These are phyloP conservation scores for Schizopygopsis pylzovi DNA, from an alignment of 2,797 vertebrate genomes.

Conservation along the genomic window DNA sequence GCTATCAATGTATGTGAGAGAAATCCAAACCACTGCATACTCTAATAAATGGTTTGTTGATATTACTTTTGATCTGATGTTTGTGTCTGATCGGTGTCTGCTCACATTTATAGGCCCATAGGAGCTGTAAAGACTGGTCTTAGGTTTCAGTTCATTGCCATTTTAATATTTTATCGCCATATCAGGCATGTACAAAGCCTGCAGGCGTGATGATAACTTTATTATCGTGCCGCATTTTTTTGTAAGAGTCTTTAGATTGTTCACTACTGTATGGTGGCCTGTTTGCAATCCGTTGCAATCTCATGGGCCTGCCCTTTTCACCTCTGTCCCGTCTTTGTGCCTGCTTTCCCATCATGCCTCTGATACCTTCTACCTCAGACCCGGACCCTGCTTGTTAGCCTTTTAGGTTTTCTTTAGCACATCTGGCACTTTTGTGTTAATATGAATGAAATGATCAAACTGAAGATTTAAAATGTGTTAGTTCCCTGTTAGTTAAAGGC, in stretches of 20 bases:
- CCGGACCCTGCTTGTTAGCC: background rate
- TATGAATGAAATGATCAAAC: background rate
- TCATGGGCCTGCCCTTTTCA: background rate
- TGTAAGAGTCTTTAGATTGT: background rate
- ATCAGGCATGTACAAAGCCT: slow-evolving; percentile 4
- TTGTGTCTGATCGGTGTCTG: background rate
- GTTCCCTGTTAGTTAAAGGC: background rate
- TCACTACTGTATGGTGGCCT: background rate
- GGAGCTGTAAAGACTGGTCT: background rate
- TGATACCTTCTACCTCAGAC: background rate
- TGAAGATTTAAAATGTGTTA: background rate
- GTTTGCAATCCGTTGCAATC: background rate
- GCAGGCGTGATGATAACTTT: background rate
- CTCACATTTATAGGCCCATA: background rate
- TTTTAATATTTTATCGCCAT: background rate
- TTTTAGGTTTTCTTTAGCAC: background rate
- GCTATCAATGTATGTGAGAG: background rate
- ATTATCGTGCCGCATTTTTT: background rate
- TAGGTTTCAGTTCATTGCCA: background rate
- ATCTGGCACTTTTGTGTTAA: background rate
- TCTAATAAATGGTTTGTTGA: slow-evolving; percentile 15
- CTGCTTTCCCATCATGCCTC: slow-evolving; percentile 4
- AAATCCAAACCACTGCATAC: background rate
- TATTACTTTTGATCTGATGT: slow-evolving; percentile 2
- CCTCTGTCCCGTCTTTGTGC: background rate